phyloP scores from a whole-genome alignment of 2,113 vertebrate species.

The Boleophthalmus pectinirostris region DNA sequence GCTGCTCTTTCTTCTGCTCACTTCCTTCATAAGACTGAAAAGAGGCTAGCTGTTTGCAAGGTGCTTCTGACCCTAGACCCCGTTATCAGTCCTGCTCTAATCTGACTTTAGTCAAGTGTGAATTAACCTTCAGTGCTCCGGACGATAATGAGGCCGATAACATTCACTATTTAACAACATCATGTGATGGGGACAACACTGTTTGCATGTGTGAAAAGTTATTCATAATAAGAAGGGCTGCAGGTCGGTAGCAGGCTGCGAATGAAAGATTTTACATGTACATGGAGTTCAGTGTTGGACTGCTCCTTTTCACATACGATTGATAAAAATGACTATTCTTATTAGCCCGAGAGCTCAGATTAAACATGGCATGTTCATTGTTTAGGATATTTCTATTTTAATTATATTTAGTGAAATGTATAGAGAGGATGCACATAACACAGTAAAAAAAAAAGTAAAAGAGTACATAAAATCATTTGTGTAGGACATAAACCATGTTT shows the following conservation, averaged over 20 bases:
- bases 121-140: slow-evolving; percentile 46
- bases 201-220: background rate
- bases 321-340: background rate
- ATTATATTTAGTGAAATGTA: background rate
- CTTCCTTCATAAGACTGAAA: slow-evolving; percentile 24
- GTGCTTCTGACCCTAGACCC: slow-evolving; percentile 24
- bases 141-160: slow-evolving; percentile 40
- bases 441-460: background rate
- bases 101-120: slow-evolving; percentile 46
- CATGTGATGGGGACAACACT: slow-evolving; percentile 20
- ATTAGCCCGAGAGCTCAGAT: background rate
- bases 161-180: slow-evolving; percentile 8
- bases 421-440: background rate
- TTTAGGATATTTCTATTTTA: background rate
- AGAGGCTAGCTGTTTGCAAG: slow-evolving; percentile 13
- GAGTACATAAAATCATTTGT: background rate
- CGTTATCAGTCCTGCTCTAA: slow-evolving; percentile 30
- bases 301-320: background rate
- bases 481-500: background rate
- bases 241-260: background rate
- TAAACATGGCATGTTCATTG: background rate
- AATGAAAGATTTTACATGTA: background rate
- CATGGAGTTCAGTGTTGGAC: background rate
- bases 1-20: slow-evolving; percentile 39
- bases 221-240: background rate